Evolutionary conservation across 1,140 invertebrate genomes (phyloP).

Genomic region (Philotrypesis tridentata): DNA sequence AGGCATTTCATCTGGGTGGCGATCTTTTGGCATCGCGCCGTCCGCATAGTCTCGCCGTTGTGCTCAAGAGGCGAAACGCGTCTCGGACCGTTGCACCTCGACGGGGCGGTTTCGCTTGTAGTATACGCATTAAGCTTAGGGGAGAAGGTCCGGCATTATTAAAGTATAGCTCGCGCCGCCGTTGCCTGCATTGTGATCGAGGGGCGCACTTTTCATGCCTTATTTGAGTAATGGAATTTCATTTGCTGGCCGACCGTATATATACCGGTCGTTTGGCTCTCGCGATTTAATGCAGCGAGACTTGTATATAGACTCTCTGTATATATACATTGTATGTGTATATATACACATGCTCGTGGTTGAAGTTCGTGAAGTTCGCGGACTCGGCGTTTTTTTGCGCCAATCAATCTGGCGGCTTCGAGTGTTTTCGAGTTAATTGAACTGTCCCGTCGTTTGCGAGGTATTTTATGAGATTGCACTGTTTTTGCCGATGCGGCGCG

Average conservation of each 20-base stretch:
- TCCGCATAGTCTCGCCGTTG: not conserved
- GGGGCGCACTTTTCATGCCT: not conserved
- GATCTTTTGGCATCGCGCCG: not conserved
- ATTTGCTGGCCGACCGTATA: not conserved
- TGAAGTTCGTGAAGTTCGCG: not conserved
- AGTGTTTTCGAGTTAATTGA: too few species aligned
- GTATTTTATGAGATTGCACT: too few species aligned
- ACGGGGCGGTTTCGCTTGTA: not conserved
- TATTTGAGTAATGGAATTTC: slow-evolving; percentile 9
- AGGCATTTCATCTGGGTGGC: not conserved
- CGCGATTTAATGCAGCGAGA: not conserved
- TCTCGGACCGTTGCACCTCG: slow-evolving; percentile 12
- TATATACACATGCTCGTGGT: too few species aligned
- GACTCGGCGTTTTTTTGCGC: too few species aligned
- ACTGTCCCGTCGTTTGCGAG: too few species aligned
- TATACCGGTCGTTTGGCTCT: not conserved
- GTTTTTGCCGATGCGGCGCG: too few species aligned
- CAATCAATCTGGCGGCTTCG: too few species aligned
- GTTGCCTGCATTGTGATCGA: not conserved
- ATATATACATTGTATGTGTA: too few species aligned
- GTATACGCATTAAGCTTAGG: not conserved
- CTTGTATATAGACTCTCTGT: not conserved
- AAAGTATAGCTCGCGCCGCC: not conserved
- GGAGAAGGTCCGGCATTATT: not conserved
- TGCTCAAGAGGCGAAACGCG: not conserved